Base-by-base conservation (phyloP, 2,888 invertebrate genomes). In the Synanthedon myopaeformis region DNA sequence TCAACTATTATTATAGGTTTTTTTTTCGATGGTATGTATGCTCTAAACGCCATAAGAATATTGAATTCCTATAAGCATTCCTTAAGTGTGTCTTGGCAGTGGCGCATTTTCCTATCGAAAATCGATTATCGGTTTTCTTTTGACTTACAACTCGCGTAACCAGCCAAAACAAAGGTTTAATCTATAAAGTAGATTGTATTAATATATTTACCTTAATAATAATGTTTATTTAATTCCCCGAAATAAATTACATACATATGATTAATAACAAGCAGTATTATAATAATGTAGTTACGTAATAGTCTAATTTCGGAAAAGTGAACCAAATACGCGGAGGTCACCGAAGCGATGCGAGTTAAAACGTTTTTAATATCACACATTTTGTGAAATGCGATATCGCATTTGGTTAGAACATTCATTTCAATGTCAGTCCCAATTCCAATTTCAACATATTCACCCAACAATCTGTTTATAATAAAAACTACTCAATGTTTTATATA, bases 261-360 rank as follows among this genome's bases (percentile, higher is more conserved):
- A 71, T 78, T 76, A 67, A 70, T 61, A 23, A 23, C 23, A 23
- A 23, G 23, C 4, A 5, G 5, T 23, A 23, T n/a, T 23, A 23
- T 23, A 23, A 23, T 23, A 67, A 71, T 82, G 79, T 72, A 76
- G 35, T 35, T 35, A 35, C 35, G 82, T 78, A 82, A 82, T 78
- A 64, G 64, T 76, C 79, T 82, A 82, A 81, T 76, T 81, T 72
- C 69, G 79, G 80, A 74, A 74, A 76, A 76, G 78, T 76, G 70
- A 75, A 76, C 78, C 71, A 74, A 72, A 65, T 64, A 48, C 52
- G 57, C 59, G 71, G 75, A 78, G 80, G 76, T 78, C 79, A 35
- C 35, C 35, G 35, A 56, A 23, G 17, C 49, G 49, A 14, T 14
- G 13, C 6, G 14, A n/a, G 45, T 12, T 49, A 49, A 58, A 61